Evolutionary conservation across 2,888 invertebrate species (phyloP), one percentile per base, ranked within the genome.

Genomic region (Plagodis pulveraria): DNA sequence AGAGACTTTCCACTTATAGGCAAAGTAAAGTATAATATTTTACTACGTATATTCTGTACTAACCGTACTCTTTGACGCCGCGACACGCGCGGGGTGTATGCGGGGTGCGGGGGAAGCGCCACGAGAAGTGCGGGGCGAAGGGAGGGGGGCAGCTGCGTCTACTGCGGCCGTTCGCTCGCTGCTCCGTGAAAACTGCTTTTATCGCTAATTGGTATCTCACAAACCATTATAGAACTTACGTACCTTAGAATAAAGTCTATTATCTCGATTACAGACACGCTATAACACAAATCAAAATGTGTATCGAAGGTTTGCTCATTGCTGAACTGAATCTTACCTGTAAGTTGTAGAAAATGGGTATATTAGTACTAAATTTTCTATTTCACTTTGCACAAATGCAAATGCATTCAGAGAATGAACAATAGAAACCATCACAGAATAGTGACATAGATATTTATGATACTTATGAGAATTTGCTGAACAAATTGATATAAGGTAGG

Each of bases 21-120:
- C 22, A 22, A 4, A 22, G 22, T 22, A 22, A 22, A 22, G 4
- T 22, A 22, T 22, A 22, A 22, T 22, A 22, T 22, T 22, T 22
- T 22, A 22, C 22, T 4, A 22, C 22, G 22, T 22, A 22, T 22
- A 22, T 4, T 22, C 22, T 22, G 22, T 22, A 22, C 22, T 22
- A 6, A 48, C 22, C 41, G 10, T 79, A 71, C 10, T 88, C 83
- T 84, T 72, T 87, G 87, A 44, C 48, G 62, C 66, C 87, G 88
- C 88, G 91, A 88, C 89, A 89, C 86, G 87, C 87, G 89, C 86
- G 89, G 88, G 87, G 86, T 45, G 52, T 56, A 64, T 49, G 66
- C 65, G 76, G 76, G 66, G 73, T 47, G 82, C 66, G 79, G 77
- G 75, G 76, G 72, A 70, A 56, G 70, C 62, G 74, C 62, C 71